Evolutionary conservation across 2,888 invertebrate species (phyloP), one percentile per base, ranked within the genome.

Genomic region (Melitaea athalia): DNA sequence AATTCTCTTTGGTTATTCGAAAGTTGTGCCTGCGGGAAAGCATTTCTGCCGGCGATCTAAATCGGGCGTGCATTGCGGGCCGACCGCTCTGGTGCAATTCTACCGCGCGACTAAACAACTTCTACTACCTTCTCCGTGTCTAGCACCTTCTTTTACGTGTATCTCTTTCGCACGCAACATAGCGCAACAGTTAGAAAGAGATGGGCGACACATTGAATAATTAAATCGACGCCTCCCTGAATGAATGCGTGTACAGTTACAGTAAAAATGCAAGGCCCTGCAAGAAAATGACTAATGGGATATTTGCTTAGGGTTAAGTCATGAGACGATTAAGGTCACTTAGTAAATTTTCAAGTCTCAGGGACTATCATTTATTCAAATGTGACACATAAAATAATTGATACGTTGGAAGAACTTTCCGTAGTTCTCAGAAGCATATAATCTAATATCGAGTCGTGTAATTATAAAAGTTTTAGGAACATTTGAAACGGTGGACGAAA

Each of bases 21-120:
- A 91, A 92, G 87, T 90, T 89, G 79, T 90, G 91, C 82, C 90
- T 85, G 72, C 89, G 89, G 81, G 87, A 88, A 79, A 91, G 90
- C 90, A 91, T 90, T 87, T 90, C 87, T 89, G 89, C 87, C 81
- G 88, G 85, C 82, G 86, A 86, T 81, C 82, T 85, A 78, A 82
- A 85, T 82, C 86, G 86, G 78, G 81, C 79, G 81, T 82, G 83
- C 89, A 91, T 89, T 81, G 89, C 91, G 89, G 84, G 86, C 80
- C 89, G 79, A 82, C 91, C 90, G 85, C 84, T 80, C 77, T 69
- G 77, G 71, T 73, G 77, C 78, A 81, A 82, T 76, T 77, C 79
- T 77, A 77, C 79, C 81, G 83, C 82, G 82, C 87, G 84, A 92
- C 91, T 91, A 83, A 83, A 73, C 69, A 61, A 15, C 55, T 52